A percentile compares a stretch with the other conserved stretches of the same genome.
Evolutionary conservation across 2,113 vertebrate species (phyloP).

Genomic region (Melospiza melodia): DNA sequence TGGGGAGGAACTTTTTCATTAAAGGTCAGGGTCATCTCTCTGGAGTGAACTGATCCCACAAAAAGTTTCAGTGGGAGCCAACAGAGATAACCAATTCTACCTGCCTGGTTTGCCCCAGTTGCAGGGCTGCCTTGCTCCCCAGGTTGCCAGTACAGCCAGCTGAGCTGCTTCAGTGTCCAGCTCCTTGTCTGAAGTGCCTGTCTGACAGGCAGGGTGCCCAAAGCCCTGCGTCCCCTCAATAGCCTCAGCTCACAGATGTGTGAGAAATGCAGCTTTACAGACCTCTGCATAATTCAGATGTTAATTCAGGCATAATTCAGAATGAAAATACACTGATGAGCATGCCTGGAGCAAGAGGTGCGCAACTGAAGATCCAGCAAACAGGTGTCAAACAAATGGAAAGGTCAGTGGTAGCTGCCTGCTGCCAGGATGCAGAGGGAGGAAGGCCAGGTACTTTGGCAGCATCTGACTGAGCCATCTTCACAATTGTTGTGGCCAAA

Average conservation of each 20-base stretch:
- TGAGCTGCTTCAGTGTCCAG: neutral
- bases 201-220: neutral
- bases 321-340: neutral
- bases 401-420: accelerated
- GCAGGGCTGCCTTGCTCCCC: accelerated
- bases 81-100: neutral
- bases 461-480: neutral
- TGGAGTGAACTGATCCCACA: neutral
- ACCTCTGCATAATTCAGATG: accelerated
- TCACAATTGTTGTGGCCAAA: accelerated
- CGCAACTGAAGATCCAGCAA: neutral
- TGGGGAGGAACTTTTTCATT: neutral
- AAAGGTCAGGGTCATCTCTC: neutral
- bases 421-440: neutral
- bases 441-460: neutral
- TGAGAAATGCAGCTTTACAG: neutral
- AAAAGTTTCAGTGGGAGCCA: neutral
- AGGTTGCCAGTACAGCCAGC: neutral
- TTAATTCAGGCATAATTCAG: no score
- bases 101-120: neutral
- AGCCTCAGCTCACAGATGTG: accelerated
- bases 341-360: neutral
- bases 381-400: neutral
- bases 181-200: neutral
- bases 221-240: accelerated